Evolutionary conservation across 2,113 vertebrate genomes (phyloP), one percentile per base, ranked within the genome.

Genomic region (Empidonax traillii): DNA sequence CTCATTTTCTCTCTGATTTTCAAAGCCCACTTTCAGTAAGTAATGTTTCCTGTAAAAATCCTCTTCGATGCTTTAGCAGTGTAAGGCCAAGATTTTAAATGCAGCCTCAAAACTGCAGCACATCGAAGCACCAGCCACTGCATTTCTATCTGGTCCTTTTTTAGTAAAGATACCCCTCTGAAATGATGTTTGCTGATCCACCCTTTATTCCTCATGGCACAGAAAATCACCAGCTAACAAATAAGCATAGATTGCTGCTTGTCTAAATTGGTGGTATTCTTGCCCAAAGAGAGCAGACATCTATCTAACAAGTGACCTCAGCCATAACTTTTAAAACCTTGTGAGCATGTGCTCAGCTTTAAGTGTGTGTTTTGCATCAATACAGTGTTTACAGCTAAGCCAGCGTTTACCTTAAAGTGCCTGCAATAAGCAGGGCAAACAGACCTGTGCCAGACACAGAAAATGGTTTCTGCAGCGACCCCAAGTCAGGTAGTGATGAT

Each of bases 371-470:
- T 90, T 96, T 67, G 56, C 67, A 61, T 31, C 24, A 6, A 61
- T 31, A 18, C 22, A 0, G 3, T 41, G 52, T 52, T 94, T 90
- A 51, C 89, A 94, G 65, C 15, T 75, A 84, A 92, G 76, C 44
- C 5, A 5, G 28, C 80, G 85, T 93, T 96, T 87, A 23, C 58
- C 87, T 93, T 88, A 15, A 78, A 37, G 52, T 63, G 22, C 6
- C 41, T 74, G 72, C 61, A 93, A 89, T 94, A 89, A 94, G 80
- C 41, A 65, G 53, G 58, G 84, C 53, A 89, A 93, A 87, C 49
- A 95, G 56, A 28, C 23, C 30, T 44, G 68, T 47, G 53, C 23
- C 51, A 37, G 63, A 28, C 55, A 44, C 31, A 19, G 28, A 22
- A 51, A 30, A 41, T 0, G 25, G 28, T 25, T 49, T 67, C 52